phyloP scores from a whole-genome alignment of 1,140 invertebrate species.

The Augochlora pura region DNA sequence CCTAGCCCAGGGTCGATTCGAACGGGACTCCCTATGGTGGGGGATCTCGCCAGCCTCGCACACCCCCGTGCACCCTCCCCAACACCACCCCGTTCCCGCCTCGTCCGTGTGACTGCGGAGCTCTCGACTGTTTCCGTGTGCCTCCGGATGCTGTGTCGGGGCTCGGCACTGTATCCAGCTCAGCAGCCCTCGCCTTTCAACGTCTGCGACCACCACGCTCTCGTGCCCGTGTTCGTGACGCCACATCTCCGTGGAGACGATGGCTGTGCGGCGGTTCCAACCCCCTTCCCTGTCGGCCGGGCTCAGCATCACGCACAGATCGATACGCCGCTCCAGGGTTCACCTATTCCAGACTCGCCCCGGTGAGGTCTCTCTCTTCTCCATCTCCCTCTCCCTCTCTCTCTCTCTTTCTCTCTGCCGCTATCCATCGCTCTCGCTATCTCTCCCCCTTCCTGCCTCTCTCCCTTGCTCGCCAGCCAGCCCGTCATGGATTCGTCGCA shows the following conservation, averaged over 20 bases:
- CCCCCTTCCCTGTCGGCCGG: neutral
- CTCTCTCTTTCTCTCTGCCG: too few species aligned
- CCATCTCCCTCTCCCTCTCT: too few species aligned
- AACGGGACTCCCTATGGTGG: conserved; percentile 33
- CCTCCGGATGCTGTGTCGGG: neutral
- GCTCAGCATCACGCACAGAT: conserved; percentile 55
- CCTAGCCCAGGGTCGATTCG: conserved; percentile 63
- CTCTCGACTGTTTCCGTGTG: neutral
- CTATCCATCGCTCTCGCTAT: too few species aligned
- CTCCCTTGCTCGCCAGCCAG: too few species aligned
- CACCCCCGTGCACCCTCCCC: neutral
- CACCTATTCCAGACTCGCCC: conserved; percentile 27
- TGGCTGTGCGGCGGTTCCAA: conserved; percentile 14
- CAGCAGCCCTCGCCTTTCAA: too few species aligned
- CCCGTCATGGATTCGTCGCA: too few species aligned
- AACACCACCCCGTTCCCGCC: neutral
- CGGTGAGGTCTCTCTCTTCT: neutral
- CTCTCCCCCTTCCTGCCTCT: neutral
- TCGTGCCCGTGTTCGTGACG: neutral
- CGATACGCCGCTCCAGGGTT: conserved; percentile 63
- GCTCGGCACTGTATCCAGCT: neutral
- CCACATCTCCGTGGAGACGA: conserved; percentile 38
- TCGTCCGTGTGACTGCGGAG: neutral
- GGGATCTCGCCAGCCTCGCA: neutral
- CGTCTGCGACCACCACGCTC: neutral